Conservation (phyloP, 2,797 vertebrate genomes). For the Ptychobarbus kaznakovi region DNA sequence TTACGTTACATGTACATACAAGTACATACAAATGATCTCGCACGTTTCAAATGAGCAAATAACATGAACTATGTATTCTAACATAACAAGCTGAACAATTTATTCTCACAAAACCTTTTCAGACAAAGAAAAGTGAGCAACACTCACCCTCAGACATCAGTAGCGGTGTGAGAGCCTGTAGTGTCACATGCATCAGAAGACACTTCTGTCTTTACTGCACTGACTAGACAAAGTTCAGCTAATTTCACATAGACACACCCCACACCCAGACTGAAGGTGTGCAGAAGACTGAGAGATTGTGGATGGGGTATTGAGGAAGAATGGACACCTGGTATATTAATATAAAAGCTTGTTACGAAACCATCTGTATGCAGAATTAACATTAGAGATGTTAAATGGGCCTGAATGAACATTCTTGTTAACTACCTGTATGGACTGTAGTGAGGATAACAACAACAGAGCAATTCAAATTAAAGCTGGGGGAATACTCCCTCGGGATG, state of each 20-base stretch:
- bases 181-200: slow-evolving; percentile 27
- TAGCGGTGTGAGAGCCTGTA: neutral
- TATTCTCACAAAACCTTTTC: neutral
- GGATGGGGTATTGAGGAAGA: neutral
- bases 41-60: neutral
- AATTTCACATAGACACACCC: slow-evolving; percentile 54
- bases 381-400: neutral
- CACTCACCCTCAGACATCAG: slow-evolving; percentile 34
- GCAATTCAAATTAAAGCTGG: slow-evolving; percentile 12
- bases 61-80: neutral
- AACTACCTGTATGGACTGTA: neutral
- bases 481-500: neutral
- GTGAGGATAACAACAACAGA: neutral
- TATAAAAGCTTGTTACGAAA: neutral
- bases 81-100: neutral
- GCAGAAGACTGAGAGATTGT: slow-evolving; percentile 41
- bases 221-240: slow-evolving; percentile 62
- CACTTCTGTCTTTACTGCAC: slow-evolving; percentile 47
- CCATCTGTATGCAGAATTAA: slow-evolving; percentile 10
- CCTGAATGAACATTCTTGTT: neutral
- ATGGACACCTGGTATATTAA: neutral
- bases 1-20: neutral
- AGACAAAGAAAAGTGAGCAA: neutral
- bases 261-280: slow-evolving; percentile 15
- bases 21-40: neutral